Percentiles rank a stretch among this genome's conserved stretches.
phyloP scores from a whole-genome alignment of 2,797 vertebrate species.

The Glossophaga mutica region DNA sequence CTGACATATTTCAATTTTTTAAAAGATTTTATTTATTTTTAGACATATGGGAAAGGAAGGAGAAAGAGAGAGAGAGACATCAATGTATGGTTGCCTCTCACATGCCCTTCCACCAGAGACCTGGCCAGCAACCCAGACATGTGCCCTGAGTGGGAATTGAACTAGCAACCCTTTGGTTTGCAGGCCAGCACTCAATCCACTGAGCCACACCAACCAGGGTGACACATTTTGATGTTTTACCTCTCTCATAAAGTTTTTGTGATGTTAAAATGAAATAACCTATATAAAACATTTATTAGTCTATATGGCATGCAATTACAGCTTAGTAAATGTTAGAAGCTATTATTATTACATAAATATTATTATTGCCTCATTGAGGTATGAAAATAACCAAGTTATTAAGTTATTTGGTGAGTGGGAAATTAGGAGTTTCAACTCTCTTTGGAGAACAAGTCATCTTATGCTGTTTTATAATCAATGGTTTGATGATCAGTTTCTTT shows the following conservation, averaged over 20 bases:
- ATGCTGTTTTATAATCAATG: not conserved
- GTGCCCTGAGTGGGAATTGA: too few relatives aligned
- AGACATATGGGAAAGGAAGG: too few relatives aligned
- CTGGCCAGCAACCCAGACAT: too few relatives aligned
- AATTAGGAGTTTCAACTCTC: not conserved
- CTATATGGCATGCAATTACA: not conserved
- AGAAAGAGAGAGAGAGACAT: too few relatives aligned
- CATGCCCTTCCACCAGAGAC: too few relatives aligned
- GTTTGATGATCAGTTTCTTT: not conserved
- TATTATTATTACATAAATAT: slow-evolving; percentile 12
- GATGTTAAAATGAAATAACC: slow-evolving; percentile 36
- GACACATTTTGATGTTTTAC: not conserved
- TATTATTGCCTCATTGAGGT: not conserved
- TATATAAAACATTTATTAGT: slow-evolving; percentile 28
- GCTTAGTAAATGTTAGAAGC: not conserved
- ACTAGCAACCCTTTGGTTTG: too few relatives aligned
- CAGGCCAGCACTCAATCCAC: too few relatives aligned
- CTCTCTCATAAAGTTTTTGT: not conserved
- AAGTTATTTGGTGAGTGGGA: not conserved
- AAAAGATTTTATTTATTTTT: too few relatives aligned
- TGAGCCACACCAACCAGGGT: too few relatives aligned
- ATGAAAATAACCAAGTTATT: slow-evolving; percentile 16
- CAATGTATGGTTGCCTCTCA: too few relatives aligned
- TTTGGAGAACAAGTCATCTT: not conserved
- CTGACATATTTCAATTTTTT: not conserved